phyloP scores from a whole-genome alignment of 30 jellyfish, hydroid and myxozoan genomes.

The Aurelia sp. region DNA sequence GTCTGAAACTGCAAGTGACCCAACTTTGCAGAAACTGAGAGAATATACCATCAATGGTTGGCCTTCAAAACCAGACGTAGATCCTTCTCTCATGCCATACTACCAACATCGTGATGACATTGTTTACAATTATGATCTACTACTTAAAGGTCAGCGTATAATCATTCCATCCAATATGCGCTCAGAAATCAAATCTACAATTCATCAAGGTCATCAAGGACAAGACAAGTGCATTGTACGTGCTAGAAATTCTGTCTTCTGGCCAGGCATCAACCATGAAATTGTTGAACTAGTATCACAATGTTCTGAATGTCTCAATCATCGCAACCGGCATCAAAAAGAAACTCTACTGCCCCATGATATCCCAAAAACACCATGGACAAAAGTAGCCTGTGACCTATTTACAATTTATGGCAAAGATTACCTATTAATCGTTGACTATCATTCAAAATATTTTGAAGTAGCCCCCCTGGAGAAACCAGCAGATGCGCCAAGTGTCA shows the following conservation, averaged over 20 bases:
- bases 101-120: conserved; percentile 55
- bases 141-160: conserved; percentile 63
- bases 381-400: conserved; percentile 50
- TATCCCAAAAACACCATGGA: conserved; percentile 52
- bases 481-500: too few species aligned
- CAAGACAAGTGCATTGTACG: conserved; percentile 55
- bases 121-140: conserved; percentile 38
- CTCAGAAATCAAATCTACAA: conserved; percentile 35
- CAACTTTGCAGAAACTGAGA: conserved; percentile 56
- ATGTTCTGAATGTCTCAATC: conserved; percentile 38
- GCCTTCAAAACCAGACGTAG: conserved; percentile 32
- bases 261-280: conserved; percentile 72
- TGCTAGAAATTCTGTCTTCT: conserved; percentile 49
- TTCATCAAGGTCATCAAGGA: conserved; percentile 69
- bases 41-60: conserved; percentile 49
- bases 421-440: conserved; percentile 53
- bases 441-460: conserved; percentile 53
- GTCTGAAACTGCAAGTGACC: conserved; percentile 46
- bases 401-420: conserved; percentile 46
- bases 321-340: conserved; percentile 33
- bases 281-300: conserved; percentile 37
- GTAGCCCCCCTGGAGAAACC: conserved; percentile 21
- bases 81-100: conserved; percentile 44
- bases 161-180: conserved; percentile 50
- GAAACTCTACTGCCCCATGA: conserved; percentile 15